phyloP scores from a whole-genome alignment of 2,797 vertebrate species.

The Enteromius thamalakanensis region DNA sequence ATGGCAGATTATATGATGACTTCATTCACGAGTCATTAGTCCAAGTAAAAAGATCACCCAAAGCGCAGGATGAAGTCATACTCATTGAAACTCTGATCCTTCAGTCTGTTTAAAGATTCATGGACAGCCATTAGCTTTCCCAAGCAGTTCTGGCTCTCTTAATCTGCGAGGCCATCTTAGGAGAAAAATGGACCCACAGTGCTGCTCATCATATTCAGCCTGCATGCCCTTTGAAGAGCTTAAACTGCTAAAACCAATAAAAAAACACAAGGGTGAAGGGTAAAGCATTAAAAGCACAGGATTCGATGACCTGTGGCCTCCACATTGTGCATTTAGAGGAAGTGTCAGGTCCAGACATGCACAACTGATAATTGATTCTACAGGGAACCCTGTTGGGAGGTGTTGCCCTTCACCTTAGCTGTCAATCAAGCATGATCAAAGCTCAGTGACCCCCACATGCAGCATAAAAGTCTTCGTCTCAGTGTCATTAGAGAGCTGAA shows the following conservation, averaged over 20 bases:
- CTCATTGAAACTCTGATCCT: conserved; percentile 72
- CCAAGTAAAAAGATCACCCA: conserved; percentile 64
- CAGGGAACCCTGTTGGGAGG: conserved; percentile 23
- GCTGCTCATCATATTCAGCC: conserved; percentile 26
- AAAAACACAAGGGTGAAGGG: conserved; percentile 15
- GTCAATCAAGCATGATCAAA: conserved; percentile 55
- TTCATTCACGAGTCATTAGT: conserved; percentile 68
- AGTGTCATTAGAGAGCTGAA: conserved; percentile 53
- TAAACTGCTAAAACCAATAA: conserved; percentile 35
- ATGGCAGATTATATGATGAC: conserved; percentile 38
- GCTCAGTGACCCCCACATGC: conserved; percentile 45
- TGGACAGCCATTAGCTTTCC: conserved; percentile 75
- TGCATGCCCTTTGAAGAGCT: conserved; percentile 29
- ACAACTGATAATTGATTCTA: conserved; percentile 49
- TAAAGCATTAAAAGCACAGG: conserved; percentile 38
- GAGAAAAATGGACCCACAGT: conserved; percentile 33
- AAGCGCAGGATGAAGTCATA: conserved; percentile 68
- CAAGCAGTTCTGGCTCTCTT: conserved; percentile 60
- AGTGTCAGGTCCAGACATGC: conserved; percentile 17
- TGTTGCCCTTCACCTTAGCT: conserved; percentile 51
- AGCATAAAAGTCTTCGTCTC: conserved; percentile 55
- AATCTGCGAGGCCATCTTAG: conserved; percentile 48
- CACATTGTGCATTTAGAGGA: conserved; percentile 51
- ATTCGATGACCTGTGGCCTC: conserved; percentile 43
- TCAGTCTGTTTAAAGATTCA: conserved; percentile 80